Evolutionary conservation across 2,113 vertebrate species (phyloP).

Genomic region (Eonycteris spelaea): DNA sequence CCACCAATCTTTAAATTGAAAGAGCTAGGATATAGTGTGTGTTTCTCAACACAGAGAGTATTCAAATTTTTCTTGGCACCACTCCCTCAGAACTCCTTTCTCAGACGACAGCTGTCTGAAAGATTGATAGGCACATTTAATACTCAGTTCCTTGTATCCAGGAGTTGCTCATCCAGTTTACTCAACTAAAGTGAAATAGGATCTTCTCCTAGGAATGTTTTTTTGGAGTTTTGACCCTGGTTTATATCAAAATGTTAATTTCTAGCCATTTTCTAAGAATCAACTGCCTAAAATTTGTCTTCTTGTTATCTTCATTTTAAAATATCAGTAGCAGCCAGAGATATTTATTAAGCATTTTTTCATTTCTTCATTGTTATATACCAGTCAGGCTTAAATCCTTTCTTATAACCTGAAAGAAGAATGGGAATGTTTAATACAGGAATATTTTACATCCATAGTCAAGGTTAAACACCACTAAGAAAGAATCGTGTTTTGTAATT

Average conservation of each 20-base stretch:
- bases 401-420: background rate
- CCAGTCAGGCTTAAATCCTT: background rate
- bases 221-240: background rate
- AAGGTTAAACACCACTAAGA: background rate
- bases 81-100: background rate
- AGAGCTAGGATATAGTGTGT: background rate
- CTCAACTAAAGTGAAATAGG: background rate
- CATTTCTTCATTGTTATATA: background rate
- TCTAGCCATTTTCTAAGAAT: background rate
- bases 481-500: background rate
- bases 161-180: background rate
- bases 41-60: background rate
- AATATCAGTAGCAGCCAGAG: background rate
- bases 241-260: slow-evolving; percentile 13
- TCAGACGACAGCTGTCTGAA: background rate
- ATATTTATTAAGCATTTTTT: slow-evolving; percentile 43
- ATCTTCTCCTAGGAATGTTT: background rate
- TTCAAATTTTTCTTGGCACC: background rate
- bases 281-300: background rate
- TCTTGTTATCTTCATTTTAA: slow-evolving; percentile 11
- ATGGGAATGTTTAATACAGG: background rate
- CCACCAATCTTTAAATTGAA: background rate
- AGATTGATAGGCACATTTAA: background rate
- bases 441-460: background rate
- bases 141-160: background rate